A percentile compares a stretch with the other conserved stretches of the same genome.
phyloP scores from a whole-genome alignment of 1,140 invertebrate species.

The Drosophila leontia region DNA sequence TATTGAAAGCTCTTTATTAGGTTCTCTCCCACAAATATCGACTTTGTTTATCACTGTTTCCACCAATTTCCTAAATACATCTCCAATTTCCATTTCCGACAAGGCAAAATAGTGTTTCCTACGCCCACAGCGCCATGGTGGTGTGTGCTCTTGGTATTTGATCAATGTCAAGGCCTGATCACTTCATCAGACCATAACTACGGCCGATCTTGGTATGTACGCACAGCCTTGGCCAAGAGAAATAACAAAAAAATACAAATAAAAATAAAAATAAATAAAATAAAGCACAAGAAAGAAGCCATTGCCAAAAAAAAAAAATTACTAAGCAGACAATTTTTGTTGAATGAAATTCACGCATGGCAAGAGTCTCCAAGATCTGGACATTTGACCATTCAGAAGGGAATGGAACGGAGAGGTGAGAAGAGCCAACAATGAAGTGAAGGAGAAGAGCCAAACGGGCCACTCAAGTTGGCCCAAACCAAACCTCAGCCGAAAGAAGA shows the following conservation, averaged over 20 bases:
- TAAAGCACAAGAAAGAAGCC: conserved; percentile 13
- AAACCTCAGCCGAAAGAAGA: conserved; percentile 19
- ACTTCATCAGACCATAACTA: conserved; percentile 67
- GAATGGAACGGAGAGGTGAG: conserved; percentile 6
- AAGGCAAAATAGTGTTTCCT: conserved; percentile 23
- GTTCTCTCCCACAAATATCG: background rate
- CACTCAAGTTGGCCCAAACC: conserved; percentile 29
- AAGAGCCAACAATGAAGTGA: conserved; percentile 31
- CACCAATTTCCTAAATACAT: conserved; percentile 20
- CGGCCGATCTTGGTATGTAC: conserved; percentile 34
- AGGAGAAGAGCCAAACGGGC: conserved; percentile 22
- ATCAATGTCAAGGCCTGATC: conserved; percentile 81
- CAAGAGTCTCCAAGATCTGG: conserved; percentile 41
- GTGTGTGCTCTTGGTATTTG: conserved; percentile 49
- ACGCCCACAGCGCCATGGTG: conserved; percentile 10
- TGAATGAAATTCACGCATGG: conserved; percentile 77
- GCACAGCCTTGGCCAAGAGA: conserved; percentile 57
- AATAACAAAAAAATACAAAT: conserved; percentile 16
- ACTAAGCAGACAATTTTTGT: conserved; percentile 67
- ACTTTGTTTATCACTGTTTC: conserved; percentile 9
- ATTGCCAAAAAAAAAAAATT: conserved; percentile 76
- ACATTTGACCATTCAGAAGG: conserved; percentile 42
- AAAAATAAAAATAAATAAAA: conserved; percentile 10
- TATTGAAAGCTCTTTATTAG: background rate
- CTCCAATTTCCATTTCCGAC: background rate